These are phyloP conservation scores for Leptodactylus fallax DNA, from an alignment of 2,797 vertebrate species.

Conservation along the genomic window DNA sequence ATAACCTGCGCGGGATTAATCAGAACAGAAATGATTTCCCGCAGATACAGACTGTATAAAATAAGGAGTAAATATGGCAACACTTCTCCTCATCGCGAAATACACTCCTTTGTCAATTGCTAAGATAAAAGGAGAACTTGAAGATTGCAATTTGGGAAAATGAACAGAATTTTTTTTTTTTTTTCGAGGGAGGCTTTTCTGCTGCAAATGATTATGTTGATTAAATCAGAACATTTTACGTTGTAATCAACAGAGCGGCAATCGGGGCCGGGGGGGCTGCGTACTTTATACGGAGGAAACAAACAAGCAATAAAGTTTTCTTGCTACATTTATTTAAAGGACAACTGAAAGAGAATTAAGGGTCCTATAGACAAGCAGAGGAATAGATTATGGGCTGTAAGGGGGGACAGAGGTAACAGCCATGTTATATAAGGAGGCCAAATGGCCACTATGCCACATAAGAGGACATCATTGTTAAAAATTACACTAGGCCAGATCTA, in stretches of 20 bases:
- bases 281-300: conserved; percentile 1
- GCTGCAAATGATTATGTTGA: conserved; percentile 50
- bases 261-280: conserved; percentile 21
- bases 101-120: conserved; percentile 16
- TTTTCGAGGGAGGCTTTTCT: not conserved
- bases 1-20: conserved; percentile 8
- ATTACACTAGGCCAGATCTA: too few relatives aligned
- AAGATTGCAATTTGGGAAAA: conserved; percentile 53
- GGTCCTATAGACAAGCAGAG: not conserved
- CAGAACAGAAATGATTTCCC: conserved; percentile 23
- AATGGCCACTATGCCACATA: too few relatives aligned
- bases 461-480: too few relatives aligned
- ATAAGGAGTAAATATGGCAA: conserved; percentile 26
- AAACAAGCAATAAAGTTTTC: conserved; percentile 34
- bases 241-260: conserved; percentile 46
- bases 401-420: not conserved
- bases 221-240: conserved; percentile 36
- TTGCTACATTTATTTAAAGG: not conserved
- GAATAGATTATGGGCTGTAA: not conserved
- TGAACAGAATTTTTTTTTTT: not conserved
- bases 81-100: conserved; percentile 22
- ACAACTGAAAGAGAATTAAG: not conserved
- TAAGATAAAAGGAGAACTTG: conserved; percentile 27
- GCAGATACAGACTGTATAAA: not conserved
- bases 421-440: not conserved